Conservation (phyloP, 2,888 invertebrate genomes). For the Eugnorisma glareosa region DNA sequence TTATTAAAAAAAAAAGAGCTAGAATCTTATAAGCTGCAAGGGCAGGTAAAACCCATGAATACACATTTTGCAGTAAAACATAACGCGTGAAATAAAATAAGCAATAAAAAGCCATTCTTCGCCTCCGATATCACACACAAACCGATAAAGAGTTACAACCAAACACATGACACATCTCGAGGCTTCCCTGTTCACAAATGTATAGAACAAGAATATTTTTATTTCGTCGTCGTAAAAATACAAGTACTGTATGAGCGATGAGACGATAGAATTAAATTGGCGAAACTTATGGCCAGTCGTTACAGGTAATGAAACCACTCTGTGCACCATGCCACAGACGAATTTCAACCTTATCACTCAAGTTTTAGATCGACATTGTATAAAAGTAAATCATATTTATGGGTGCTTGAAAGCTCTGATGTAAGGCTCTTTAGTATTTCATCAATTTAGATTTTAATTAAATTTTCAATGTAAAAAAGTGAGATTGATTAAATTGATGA, state of each 20-base stretch:
- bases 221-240: constrained; percentile 70
- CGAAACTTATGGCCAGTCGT: constrained; percentile 76
- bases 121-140: background rate
- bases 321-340: constrained; percentile 47
- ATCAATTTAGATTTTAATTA: constrained; percentile 67
- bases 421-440: constrained; percentile 63
- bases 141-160: constrained; percentile 23
- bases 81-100: constrained; percentile 21
- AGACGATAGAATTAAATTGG: constrained; percentile 78
- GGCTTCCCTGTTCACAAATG: constrained; percentile 31
- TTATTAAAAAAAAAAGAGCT: background rate
- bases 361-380: constrained; percentile 51
- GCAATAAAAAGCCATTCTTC: constrained; percentile 3
- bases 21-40: background rate
- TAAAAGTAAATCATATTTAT: constrained; percentile 62
- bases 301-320: constrained; percentile 77
- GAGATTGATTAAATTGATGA: constrained; percentile 37
- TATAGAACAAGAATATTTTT: constrained; percentile 61
- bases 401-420: constrained; percentile 62
- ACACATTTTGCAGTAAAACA: background rate
- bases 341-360: constrained; percentile 61
- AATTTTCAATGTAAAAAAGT: constrained; percentile 46
- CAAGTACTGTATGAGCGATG: constrained; percentile 74
- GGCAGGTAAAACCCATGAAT: background rate
- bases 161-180: constrained; percentile 14